phyloP scores from a whole-genome alignment of 2,797 vertebrate genomes.

The Coranthus polyacanthus region DNA sequence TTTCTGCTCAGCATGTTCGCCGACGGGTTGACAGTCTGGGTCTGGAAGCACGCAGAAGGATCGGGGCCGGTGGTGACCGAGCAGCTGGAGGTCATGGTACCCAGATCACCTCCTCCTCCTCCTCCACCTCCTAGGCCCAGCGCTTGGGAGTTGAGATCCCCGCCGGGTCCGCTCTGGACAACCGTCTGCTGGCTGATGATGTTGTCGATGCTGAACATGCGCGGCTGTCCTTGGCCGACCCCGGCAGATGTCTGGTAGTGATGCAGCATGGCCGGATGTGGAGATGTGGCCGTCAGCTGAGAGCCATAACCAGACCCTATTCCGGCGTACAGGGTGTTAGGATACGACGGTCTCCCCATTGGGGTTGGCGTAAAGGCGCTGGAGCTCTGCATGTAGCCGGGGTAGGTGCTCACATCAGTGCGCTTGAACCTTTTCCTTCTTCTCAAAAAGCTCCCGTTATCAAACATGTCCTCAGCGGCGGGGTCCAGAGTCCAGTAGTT shows the following conservation, averaged over 20 bases:
- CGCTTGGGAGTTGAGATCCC: slow-evolving; percentile 79
- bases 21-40: slow-evolving; percentile 76
- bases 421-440: slow-evolving; percentile 91
- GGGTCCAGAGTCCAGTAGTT: slow-evolving; percentile 96
- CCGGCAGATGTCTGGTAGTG: slow-evolving; percentile 85
- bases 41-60: slow-evolving; percentile 87
- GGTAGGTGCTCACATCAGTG: slow-evolving; percentile 92
- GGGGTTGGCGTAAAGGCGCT: slow-evolving; percentile 89
- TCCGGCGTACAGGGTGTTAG: slow-evolving; percentile 82
- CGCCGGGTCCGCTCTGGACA: slow-evolving; percentile 80
- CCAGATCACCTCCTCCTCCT: slow-evolving; percentile 80
- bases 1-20: slow-evolving; percentile 81
- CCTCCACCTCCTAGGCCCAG: slow-evolving; percentile 80
- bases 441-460: slow-evolving; percentile 92
- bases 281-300: slow-evolving; percentile 78
- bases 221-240: slow-evolving; percentile 82
- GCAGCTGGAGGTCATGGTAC: slow-evolving; percentile 84
- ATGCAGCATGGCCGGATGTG: slow-evolving; percentile 87
- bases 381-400: slow-evolving; percentile 89
- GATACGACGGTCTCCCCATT: slow-evolving; percentile 82
- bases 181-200: slow-evolving; percentile 91
- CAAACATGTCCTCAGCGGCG: slow-evolving; percentile 95
- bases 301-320: slow-evolving; percentile 83
- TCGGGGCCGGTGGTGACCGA: slow-evolving; percentile 82
- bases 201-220: slow-evolving; percentile 97